phyloP scores from a whole-genome alignment of 1,140 invertebrate genomes.

The Drosophila asahinai region DNA sequence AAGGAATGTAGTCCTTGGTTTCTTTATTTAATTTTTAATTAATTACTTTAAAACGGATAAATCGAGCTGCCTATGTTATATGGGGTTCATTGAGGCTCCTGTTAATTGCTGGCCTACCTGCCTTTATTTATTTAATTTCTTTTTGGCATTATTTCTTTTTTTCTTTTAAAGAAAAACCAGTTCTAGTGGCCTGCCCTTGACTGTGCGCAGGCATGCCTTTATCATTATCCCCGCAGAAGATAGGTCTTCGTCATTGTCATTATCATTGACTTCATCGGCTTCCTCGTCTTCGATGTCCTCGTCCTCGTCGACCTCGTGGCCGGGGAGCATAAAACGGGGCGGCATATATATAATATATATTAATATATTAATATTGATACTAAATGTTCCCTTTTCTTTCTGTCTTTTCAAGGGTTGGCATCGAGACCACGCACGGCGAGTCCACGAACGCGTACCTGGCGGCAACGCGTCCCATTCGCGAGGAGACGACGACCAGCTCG shows the following conservation, averaged over 20 bases:
- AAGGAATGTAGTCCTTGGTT: no score
- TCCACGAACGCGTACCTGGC: conserved; percentile 91
- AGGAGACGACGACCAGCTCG: conserved; percentile 83
- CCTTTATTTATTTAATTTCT: not conserved
- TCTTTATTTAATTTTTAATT: no score
- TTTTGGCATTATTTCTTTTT: not conserved
- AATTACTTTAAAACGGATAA: no score
- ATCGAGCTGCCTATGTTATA: no score
- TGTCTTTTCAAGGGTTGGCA: conserved; percentile 89
- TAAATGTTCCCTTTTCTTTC: not conserved
- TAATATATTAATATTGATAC: not conserved
- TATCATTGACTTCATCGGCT: conserved; percentile 3
- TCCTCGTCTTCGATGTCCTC: not conserved
- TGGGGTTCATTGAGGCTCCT: no score
- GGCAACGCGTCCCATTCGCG: conserved; percentile 87
- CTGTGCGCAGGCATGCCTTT: conserved; percentile 7
- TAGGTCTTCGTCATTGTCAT: conserved; percentile 31
- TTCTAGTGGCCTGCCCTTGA: no score
- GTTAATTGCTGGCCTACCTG: no score
- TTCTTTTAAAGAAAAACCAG: not conserved
- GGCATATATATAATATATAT: no score
- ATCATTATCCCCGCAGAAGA: conserved; percentile 54
- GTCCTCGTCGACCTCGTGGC: no score
- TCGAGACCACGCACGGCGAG: conserved; percentile 92
- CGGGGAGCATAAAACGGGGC: no score